Conservation (phyloP, 2,888 invertebrate species). For the Drosophila atroscutellata region DNA sequence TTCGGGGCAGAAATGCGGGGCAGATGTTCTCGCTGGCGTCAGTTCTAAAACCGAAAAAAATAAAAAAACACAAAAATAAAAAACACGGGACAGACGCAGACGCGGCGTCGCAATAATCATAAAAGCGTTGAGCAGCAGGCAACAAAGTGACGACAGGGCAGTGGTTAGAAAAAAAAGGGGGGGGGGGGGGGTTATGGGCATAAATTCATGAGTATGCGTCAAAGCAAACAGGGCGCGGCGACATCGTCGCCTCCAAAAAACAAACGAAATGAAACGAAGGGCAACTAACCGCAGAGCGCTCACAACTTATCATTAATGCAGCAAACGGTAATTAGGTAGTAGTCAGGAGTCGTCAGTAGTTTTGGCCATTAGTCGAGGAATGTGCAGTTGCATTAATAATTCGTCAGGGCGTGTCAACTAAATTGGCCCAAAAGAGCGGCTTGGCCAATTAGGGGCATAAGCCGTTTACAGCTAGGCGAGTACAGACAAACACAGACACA, state of each 20-base stretch:
- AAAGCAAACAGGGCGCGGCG: constrained; percentile 49
- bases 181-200: not conserved
- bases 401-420: constrained; percentile 42
- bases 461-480: constrained; percentile 43
- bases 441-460: constrained; percentile 67
- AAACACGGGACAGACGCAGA: constrained; percentile 67
- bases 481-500: not conserved
- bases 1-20: not conserved
- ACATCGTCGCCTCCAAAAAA: constrained; percentile 1
- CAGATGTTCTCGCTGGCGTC: constrained; percentile 55
- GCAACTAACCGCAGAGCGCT: not conserved
- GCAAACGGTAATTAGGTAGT: constrained; percentile 44
- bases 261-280: not conserved
- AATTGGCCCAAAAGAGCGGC: constrained; percentile 36
- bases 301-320: constrained; percentile 50
- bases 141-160: not conserved
- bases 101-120: constrained; percentile 79
- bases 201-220: constrained; percentile 59
- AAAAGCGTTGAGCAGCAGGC: constrained; percentile 56
- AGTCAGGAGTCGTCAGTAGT: constrained; percentile 23
- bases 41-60: constrained; percentile 37
- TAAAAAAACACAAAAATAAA: constrained; percentile 21
- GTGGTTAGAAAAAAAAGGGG: not conserved
- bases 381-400: constrained; percentile 68
- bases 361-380: constrained; percentile 35